These are phyloP conservation scores for Borostomias antarcticus DNA, from an alignment of 2,797 vertebrate genomes.

Conservation along the genomic window DNA sequence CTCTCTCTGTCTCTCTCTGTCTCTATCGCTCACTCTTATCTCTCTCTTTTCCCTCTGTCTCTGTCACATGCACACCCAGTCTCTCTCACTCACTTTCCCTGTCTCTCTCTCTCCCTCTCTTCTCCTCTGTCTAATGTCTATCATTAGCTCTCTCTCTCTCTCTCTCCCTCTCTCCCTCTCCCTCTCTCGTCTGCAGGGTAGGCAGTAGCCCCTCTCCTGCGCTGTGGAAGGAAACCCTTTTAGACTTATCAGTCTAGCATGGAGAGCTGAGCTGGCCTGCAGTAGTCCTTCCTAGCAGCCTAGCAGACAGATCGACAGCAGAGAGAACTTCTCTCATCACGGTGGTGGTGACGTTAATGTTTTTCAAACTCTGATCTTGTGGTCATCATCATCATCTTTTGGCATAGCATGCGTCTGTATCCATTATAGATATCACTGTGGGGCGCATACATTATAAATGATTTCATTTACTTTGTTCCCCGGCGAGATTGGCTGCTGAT, in stretches of 20 bases:
- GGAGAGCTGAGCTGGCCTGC: slow-evolving; percentile 44
- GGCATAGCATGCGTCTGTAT: slow-evolving; percentile 34
- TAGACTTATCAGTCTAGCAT: slow-evolving; percentile 27
- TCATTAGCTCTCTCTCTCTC: slow-evolving; percentile 1
- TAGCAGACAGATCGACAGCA: slow-evolving; percentile 4
- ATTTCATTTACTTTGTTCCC: no score
- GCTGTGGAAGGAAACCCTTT: not conserved
- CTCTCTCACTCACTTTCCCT: not conserved
- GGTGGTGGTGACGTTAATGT: slow-evolving; percentile 40
- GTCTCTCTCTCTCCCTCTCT: not conserved
- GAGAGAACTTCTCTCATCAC: slow-evolving; percentile 32
- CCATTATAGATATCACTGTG: slow-evolving; percentile 59
- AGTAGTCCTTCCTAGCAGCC: slow-evolving; percentile 1
- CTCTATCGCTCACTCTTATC: slow-evolving; percentile 6
- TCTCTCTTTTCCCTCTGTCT: slow-evolving; percentile 3
- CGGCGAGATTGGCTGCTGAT: slow-evolving; percentile 35
- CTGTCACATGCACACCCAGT: not conserved
- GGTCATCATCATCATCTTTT: slow-evolving; percentile 38
- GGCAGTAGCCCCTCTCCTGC: not conserved
- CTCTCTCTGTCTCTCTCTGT: not conserved
- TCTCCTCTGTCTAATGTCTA: not conserved
- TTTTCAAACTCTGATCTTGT: slow-evolving; percentile 31
- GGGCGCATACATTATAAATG: slow-evolving; percentile 62
- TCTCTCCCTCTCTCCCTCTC: not conserved
- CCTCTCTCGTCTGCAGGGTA: slow-evolving; percentile 19